A percentile compares a stretch with the other conserved stretches of the same genome.
phyloP scores from a whole-genome alignment of 2,888 invertebrate genomes.

The Rhabditoides inermis region DNA sequence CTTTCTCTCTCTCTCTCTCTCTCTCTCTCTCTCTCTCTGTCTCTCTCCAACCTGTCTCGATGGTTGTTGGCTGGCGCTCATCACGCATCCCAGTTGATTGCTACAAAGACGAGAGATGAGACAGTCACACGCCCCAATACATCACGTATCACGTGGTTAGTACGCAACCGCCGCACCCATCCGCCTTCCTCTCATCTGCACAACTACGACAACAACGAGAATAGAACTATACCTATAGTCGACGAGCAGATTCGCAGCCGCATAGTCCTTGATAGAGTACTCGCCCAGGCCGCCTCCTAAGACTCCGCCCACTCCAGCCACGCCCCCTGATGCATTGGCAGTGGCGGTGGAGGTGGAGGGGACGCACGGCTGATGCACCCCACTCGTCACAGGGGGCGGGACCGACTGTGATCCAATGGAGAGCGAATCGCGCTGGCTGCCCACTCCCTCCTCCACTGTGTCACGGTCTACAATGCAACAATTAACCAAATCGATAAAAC shows the following conservation, averaged over 20 bases:
- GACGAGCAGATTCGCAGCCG: conserved; percentile 24
- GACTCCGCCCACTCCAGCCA: neutral
- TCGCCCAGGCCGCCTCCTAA: neutral
- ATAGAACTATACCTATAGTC: conserved; percentile 20
- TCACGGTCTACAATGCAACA: neutral
- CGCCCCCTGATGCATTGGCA: conserved; percentile 8
- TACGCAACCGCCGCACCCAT: too few relatives aligned
- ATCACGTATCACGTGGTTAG: too few relatives aligned
- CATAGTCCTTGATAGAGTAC: conserved; percentile 17
- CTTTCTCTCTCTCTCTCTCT: too few relatives aligned
- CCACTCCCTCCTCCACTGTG: neutral
- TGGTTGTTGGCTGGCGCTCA: too few relatives aligned
- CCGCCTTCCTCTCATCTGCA: neutral
- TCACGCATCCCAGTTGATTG: too few relatives aligned
- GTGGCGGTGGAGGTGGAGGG: neutral
- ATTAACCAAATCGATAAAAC: neutral
- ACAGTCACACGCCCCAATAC: too few relatives aligned
- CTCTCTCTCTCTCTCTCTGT: too few relatives aligned
- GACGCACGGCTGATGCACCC: neutral
- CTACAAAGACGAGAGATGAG: too few relatives aligned
- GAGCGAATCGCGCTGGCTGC: neutral
- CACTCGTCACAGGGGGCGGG: neutral
- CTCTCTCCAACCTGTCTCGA: too few relatives aligned
- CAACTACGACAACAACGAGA: neutral
- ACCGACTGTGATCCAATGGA: neutral